These are phyloP conservation scores for Crypturellus tataupa DNA, from an alignment of 2,797 vertebrate species.

Conservation along the genomic window DNA sequence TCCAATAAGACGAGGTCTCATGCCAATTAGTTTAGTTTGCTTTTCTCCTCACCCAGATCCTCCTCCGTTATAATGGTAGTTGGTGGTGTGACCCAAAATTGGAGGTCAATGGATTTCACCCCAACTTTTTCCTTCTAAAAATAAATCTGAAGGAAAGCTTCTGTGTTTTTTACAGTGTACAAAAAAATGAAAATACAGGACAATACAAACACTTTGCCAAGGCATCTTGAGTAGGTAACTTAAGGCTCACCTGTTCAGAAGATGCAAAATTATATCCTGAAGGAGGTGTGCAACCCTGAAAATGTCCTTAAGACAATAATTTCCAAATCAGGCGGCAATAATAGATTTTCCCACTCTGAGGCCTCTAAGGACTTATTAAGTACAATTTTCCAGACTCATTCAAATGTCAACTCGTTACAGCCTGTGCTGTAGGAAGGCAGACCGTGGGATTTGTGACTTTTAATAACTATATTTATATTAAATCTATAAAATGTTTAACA, in stretches of 20 bases:
- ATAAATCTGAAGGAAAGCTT: background rate
- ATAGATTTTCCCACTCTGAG: slow-evolving; percentile 25
- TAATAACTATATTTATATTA: slow-evolving; percentile 43
- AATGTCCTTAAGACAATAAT: background rate
- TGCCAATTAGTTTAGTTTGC: background rate
- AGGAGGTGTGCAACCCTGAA: background rate
- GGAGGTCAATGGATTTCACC: background rate
- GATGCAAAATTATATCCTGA: background rate
- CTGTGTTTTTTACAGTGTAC: background rate
- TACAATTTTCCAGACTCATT: slow-evolving; percentile 50
- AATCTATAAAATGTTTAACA: slow-evolving; percentile 44
- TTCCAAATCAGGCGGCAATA: background rate
- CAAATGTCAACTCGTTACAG: slow-evolving; percentile 37
- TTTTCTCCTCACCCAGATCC: background rate
- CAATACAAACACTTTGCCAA: too few relatives aligned
- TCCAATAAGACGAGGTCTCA: rapidly evolving
- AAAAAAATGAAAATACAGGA: background rate
- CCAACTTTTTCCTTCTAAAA: background rate
- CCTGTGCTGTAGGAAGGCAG: background rate
- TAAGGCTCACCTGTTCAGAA: background rate
- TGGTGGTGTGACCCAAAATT: background rate
- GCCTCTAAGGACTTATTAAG: slow-evolving; percentile 48
- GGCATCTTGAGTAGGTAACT: background rate
- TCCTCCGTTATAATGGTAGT: background rate
- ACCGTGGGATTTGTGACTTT: slow-evolving; percentile 18